Evolutionary conservation across 2,113 vertebrate species (phyloP).

Genomic region (Phycodurus eques): DNA sequence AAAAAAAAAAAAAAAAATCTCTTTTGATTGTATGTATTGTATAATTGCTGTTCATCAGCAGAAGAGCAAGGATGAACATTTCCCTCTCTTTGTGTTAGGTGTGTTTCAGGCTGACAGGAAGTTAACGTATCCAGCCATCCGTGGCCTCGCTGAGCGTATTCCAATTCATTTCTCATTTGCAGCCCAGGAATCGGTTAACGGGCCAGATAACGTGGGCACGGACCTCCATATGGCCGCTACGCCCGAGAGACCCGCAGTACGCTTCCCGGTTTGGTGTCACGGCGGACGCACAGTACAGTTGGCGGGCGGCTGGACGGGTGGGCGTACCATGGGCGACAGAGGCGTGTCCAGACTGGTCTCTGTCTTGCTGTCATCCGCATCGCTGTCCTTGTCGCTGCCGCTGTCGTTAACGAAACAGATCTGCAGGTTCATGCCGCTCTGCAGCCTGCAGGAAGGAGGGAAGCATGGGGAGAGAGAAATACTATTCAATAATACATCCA

Average conservation of each 20-base stretch:
- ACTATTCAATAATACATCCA: not conserved
- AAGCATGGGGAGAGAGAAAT: not conserved
- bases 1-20: too few species aligned
- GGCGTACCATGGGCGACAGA: constrained; percentile 88
- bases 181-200: constrained; percentile 27
- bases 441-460: constrained; percentile 74
- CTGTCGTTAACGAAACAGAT: constrained; percentile 99
- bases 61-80: constrained; percentile 13
- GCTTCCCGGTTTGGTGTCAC: not conserved
- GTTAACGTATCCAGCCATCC: constrained; percentile 37
- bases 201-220: constrained; percentile 33
- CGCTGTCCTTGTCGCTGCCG: constrained; percentile 96
- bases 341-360: constrained; percentile 97
- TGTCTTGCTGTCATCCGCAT: constrained; percentile 96
- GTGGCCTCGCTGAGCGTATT: constrained; percentile 20
- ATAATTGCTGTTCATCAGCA: constrained; percentile 7
- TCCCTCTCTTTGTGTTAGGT: constrained; percentile 17
- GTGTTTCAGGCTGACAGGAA: constrained; percentile 28
- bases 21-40: too few species aligned
- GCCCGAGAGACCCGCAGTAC: constrained; percentile 1
- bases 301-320: not conserved
- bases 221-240: constrained; percentile 17
- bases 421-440: constrained; percentile 99
- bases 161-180: constrained; percentile 43
- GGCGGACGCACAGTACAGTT: not conserved